Evolutionary conservation across 2,113 vertebrate genomes (phyloP), one percentile per base, ranked within the genome.

Genomic region (Calypte anna): DNA sequence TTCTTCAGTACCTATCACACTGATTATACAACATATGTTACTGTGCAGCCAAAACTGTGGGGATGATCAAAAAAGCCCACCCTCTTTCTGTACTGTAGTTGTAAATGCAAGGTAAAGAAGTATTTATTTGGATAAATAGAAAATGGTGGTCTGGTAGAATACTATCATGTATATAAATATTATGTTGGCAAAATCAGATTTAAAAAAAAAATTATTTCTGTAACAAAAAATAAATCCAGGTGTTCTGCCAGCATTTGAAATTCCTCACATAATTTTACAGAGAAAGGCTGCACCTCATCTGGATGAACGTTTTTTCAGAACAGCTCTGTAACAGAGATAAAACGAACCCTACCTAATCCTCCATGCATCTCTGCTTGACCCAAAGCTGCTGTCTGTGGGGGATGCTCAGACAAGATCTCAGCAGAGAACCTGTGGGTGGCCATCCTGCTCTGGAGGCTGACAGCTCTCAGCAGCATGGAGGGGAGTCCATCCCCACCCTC

Each of bases 361-460:
- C 72, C 28, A 6, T 0, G 2, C 18, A 36, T 7, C 57, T 61
- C 4, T 3, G 53, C 72, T 67, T 53, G 17, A 55, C 31, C 50
- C n/a, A 25, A 77, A 54, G 74, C 16, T 0, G 0, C 4, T 36
- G 50, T 23, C 5, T 1, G 2, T 5, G 15, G 7, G 21, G 4
- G 9, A 20, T 6, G 8, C 48, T 27, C 5, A 4, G 57, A 27
- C 0, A 28, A 57, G 23, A 15, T 72, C 69, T 61, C 48, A 72
- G 36, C 55, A 80, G 0, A 0, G 24, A 73, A 40, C 24, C 28
- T 24, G 55, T 27, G 44, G 1, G 0, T 7, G 31, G 55, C 43
- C 58, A 48, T 20, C 8, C 85, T 16, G 6, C 36, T n/a, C 19
- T 19, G 51, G 17, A 77, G 63, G 14, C 36, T 0, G 1, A 38